phyloP scores from a whole-genome alignment of 2,113 vertebrate genomes.

The Lasiurus borealis region DNA sequence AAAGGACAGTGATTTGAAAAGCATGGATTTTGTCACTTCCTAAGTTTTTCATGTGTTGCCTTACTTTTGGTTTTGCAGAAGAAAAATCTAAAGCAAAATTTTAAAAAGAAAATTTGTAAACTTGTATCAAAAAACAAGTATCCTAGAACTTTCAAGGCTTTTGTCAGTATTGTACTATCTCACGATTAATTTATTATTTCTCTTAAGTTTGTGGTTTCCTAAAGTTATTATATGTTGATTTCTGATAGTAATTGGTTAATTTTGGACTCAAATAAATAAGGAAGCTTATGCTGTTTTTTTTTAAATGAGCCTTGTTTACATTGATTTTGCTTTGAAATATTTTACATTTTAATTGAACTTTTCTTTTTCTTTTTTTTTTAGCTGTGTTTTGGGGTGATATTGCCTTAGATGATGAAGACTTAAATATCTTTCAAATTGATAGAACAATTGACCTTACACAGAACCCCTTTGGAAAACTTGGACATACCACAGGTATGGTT shows the following conservation, averaged over 20 bases:
- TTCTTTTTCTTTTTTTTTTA: slow-evolving; percentile 84
- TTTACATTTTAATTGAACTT: slow-evolving; percentile 84
- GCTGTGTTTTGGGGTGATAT: slow-evolving; percentile 99
- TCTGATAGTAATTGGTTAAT: not conserved
- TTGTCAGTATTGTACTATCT: not conserved
- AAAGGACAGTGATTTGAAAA: slow-evolving; percentile 18
- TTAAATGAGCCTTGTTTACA: slow-evolving; percentile 30
- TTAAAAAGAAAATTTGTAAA: not conserved
- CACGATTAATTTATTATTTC: not conserved
- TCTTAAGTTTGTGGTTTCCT: not conserved
- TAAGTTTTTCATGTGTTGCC: not conserved
- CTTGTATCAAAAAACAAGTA: not conserved
- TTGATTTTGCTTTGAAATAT: slow-evolving; percentile 68
- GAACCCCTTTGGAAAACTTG: slow-evolving; percentile 90
- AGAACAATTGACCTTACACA: slow-evolving; percentile 96
- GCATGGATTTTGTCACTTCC: not conserved
- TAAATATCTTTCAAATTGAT: slow-evolving; percentile 98
- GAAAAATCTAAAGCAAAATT: not conserved
- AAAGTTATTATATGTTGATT: not conserved
- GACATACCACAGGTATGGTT: slow-evolving; percentile 94
- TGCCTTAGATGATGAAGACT: slow-evolving; percentile 98
- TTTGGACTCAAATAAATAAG: not conserved
- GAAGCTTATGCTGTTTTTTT: not conserved
- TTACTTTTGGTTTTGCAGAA: slow-evolving; percentile 22
- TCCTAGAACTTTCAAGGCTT: not conserved